Base-by-base conservation (phyloP, 2,113 vertebrate species). In the Apodemus sylvaticus region DNA sequence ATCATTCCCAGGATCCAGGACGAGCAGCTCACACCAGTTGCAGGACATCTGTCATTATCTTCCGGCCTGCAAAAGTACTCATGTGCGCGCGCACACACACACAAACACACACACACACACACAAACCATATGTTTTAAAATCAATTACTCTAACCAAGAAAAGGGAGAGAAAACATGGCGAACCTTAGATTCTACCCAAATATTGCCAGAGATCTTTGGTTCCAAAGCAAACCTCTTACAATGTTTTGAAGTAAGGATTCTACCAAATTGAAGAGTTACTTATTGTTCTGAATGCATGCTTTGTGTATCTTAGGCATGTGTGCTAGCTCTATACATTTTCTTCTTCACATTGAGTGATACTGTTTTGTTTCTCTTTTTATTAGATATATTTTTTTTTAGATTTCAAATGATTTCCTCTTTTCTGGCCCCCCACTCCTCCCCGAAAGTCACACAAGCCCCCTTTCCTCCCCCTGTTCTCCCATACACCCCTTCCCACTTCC, bases 181-280 rank as follows among this genome's bases (percentile, higher is more conserved):
- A 95, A 95, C 39, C 90, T 88, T 92, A 62, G 31, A 66, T 93
- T 92, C 92, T 55, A 48, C 17, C 2, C 48, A 95, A 92, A 97
- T 96, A 88, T 95, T 94, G 88, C 66, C 60, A 82, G 90, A 68
- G 45, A 71, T 39, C 42, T 92, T 92, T 86, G 60, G 71, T 90
- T 92, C 42, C 45, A 68, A 19, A 82, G 77, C 79, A 96, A 93
- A 91, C 53, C 48, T 73, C 90, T 95, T 85, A 74, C 70, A 89
- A 76, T 51, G 74, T 93, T 79, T 81, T 70, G 87, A 87, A 74
- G 60, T 22, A 3, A 86, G 76, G 77, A 86, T 66, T 94, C 81
- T 95, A 70, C 24, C 83, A 90, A 93, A 88, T 26, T 64, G 93
- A 83, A n/a, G 48, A 76, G 68, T 79, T 85, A 16, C 22, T 90